Conservation (phyloP, 2,113 vertebrate genomes). For the Turdus rufiventris region DNA sequence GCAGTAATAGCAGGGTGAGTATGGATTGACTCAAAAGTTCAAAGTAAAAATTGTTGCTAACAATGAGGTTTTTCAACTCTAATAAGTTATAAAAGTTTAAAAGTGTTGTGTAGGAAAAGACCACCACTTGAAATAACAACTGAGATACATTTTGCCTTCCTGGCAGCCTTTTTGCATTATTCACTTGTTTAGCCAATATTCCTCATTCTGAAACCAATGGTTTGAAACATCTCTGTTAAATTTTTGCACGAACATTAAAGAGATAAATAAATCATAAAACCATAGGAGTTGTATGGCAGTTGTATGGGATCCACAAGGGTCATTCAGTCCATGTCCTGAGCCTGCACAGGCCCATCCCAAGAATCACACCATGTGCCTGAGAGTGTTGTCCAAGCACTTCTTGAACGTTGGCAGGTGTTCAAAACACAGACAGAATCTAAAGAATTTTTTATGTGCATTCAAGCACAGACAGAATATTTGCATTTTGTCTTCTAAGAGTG, state of each 20-base stretch:
- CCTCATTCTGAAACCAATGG: not conserved
- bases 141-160: not conserved
- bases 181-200: not conserved
- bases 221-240: not conserved
- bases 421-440: not conserved
- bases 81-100: not conserved
- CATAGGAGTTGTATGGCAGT: too few species aligned
- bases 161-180: not conserved
- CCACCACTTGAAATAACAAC: not conserved
- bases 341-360: not conserved
- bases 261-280: not conserved
- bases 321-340: not conserved
- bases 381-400: not conserved
- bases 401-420: not conserved
- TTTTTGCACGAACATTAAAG: not conserved
- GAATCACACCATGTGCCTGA: not conserved
- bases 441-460: not conserved
- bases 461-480: not conserved
- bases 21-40: not conserved
- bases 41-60: not conserved
- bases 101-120: not conserved
- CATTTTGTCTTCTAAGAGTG: not conserved
- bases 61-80: not conserved
- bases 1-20: not conserved
- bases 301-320: not conserved